A percentile compares a stretch with the other conserved stretches of the same genome.
Evolutionary conservation across 2,888 invertebrate species (phyloP).

Genomic region (Eledona agricola): DNA sequence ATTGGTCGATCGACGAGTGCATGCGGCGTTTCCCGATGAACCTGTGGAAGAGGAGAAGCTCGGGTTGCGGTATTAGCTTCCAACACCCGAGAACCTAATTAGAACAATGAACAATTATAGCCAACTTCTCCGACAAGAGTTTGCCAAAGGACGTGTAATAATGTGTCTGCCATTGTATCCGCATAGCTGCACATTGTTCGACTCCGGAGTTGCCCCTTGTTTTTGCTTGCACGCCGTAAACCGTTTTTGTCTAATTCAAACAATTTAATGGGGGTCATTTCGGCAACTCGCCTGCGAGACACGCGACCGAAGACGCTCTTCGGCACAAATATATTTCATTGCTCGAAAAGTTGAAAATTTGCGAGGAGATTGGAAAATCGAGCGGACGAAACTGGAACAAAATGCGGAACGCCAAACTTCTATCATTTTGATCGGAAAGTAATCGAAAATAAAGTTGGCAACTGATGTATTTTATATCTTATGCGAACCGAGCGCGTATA

Average conservation of each 20-base stretch:
- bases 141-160: conserved; percentile 45
- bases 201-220: conserved; percentile 5
- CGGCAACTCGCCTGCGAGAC: too few relatives aligned
- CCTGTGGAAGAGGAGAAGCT: conserved; percentile 13
- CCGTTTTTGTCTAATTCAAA: too few relatives aligned
- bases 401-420: conserved; percentile 15
- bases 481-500: conserved; percentile 44
- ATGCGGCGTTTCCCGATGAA: conserved; percentile 3
- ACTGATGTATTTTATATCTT: conserved; percentile 47
- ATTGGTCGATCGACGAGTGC: conserved; percentile 1
- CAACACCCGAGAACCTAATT: conserved; percentile 42
- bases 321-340: too few relatives aligned
- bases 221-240: too few relatives aligned
- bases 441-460: conserved; percentile 48
- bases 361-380: conserved; percentile 3
- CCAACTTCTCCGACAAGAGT: conserved; percentile 40
- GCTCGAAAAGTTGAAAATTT: conserved; percentile 8
- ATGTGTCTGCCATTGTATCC: conserved; percentile 42
- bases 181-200: conserved; percentile 25
- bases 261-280: too few relatives aligned
- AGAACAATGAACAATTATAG: conserved; percentile 47
- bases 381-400: conserved; percentile 9
- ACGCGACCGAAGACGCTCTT: too few relatives aligned
- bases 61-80: conserved; percentile 29
- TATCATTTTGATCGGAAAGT: conserved; percentile 39